Base-by-base conservation (phyloP, 2,113 vertebrate genomes). In the Vombatus ursinus region DNA sequence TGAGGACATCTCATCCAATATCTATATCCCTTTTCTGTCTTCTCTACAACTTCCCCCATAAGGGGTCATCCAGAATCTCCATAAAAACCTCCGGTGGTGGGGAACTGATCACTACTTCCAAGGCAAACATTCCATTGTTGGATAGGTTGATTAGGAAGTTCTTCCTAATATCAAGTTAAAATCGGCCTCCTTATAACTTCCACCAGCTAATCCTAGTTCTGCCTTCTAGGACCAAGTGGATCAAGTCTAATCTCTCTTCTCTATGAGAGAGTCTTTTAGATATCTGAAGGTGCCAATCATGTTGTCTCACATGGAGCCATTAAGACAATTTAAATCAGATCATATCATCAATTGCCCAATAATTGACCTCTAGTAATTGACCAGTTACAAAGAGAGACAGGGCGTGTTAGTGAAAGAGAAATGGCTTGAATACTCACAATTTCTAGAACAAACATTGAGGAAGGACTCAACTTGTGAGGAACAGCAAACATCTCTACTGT, bases 361-460 rank as follows among this genome's bases (percentile, higher is more conserved):
- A 44, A 84, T 84, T 44, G 19, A 2, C 31, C 52, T 89, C 50
- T 50, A 89, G 47, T 28, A 48, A 84, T 26, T 16, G 50, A 77
- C 25, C 0, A 24, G 54, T 48, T 31, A 47, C 12, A 7, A 91
- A 6, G 19, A 25, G 16, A 22, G 53, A 52, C 19, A 84, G n/a
- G 19, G 0, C 37, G n/a, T 84, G 19, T n/a, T 84, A 14, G 23
- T 44, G 23, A 37, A 10, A 23, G 22, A 91, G 49, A 37, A 52
- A 61, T 4, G 11, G 14, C 9, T 31, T 90, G 47, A n/a, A 93
- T 51, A 96, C 98, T 98, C 95, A 98, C 98, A 31, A 61, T 16
- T 52, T 98, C 95, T 94, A 98, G 94, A 57, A 96, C 3, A 8
- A 98, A 98, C 52, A 98, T 96, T 24, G 95, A 92, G 19, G 23